A percentile compares a stretch with the other conserved stretches of the same genome.
Conservation (phyloP, 2,113 vertebrate genomes). For the Pseudorectes ferrugineus region DNA sequence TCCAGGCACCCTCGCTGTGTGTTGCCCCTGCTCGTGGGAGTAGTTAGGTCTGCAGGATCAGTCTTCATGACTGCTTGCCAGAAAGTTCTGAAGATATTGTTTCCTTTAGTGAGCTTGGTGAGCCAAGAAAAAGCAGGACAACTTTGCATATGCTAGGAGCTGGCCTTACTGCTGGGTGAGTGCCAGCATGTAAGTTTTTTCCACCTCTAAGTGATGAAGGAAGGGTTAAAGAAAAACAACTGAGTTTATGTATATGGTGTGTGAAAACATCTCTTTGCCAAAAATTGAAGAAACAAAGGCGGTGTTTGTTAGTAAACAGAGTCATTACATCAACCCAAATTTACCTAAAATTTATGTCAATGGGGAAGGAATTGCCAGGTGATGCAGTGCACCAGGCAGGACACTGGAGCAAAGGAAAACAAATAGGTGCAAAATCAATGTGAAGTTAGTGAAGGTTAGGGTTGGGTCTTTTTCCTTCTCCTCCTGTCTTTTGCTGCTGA, state of each 20-base stretch:
- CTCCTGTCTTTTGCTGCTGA: background rate
- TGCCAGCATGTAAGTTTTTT: background rate
- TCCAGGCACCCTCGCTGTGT: background rate
- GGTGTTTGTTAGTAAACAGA: background rate
- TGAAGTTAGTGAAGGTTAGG: background rate
- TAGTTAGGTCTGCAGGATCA: background rate
- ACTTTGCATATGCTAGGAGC: background rate
- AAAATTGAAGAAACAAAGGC: background rate
- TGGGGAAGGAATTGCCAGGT: background rate
- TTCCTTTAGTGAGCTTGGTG: background rate
- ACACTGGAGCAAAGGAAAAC: background rate
- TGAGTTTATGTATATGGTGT: background rate
- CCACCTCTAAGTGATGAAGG: background rate
- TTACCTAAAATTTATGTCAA: background rate
- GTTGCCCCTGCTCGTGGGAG: background rate
- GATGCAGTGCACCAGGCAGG: background rate
- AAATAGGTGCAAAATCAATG: background rate
- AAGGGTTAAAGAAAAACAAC: background rate
- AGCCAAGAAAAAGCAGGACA: background rate
- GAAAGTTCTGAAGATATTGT: background rate
- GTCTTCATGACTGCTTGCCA: background rate
- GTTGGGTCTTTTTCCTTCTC: background rate
- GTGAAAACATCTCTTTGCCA: constrained; percentile 5
- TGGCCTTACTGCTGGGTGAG: background rate
- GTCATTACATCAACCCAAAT: background rate